These are phyloP conservation scores for Microcebus murinus DNA, from an alignment of 2,113 vertebrate species.

Conservation along the genomic window DNA sequence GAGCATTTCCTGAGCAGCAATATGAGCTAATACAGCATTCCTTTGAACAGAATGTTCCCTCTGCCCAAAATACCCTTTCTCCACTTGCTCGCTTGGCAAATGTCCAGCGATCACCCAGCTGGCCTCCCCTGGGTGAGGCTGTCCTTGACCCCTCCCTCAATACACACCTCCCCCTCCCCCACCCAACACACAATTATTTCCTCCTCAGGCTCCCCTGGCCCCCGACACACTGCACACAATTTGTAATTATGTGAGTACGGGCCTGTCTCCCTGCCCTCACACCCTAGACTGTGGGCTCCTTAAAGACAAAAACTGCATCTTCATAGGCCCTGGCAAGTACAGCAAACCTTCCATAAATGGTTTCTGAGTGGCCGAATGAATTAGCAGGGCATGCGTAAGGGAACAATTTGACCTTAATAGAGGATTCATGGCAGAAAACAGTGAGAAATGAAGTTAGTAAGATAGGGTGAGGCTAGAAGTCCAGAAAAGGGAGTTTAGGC, in stretches of 20 bases:
- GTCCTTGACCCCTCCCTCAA: conserved; percentile 46
- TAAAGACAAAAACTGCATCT: not conserved
- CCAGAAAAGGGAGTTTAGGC: not conserved
- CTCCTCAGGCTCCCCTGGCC: not conserved
- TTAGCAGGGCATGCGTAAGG: not conserved
- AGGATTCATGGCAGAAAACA: conserved; percentile 23
- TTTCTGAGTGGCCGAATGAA: not conserved
- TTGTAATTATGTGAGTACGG: not conserved
- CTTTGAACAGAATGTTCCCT: conserved; percentile 57
- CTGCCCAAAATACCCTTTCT: conserved; percentile 63
- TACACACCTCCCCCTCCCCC: not conserved
- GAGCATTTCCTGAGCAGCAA: not conserved
- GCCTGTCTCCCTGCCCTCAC: not conserved
- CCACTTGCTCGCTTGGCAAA: conserved; percentile 62
- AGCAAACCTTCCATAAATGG: not conserved
- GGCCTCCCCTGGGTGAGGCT: not conserved
- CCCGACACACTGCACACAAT: not conserved
- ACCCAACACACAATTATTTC: not conserved
- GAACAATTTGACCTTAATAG: not conserved
- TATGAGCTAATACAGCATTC: conserved; percentile 9
- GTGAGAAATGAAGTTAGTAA: not conserved
- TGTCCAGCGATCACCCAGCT: not conserved
- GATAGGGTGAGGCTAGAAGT: not conserved
- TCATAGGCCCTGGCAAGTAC: not conserved
- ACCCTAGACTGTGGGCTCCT: not conserved